phyloP scores from a whole-genome alignment of 2,113 vertebrate genomes.

The Cariama cristata region DNA sequence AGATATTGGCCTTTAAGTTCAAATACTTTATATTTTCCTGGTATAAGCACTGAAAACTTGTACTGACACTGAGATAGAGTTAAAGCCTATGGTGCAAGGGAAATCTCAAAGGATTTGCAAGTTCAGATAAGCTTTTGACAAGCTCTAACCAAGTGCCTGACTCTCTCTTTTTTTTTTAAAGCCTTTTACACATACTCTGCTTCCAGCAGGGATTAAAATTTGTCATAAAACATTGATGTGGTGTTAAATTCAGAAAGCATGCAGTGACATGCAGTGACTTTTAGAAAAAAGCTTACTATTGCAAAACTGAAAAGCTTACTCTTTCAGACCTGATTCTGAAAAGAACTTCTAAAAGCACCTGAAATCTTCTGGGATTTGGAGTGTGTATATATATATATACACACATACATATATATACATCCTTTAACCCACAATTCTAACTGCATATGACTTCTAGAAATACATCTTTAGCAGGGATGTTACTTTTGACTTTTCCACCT shows the following conservation, averaged over 20 bases:
- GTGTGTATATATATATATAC: fast-evolving
- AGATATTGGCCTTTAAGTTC: background rate
- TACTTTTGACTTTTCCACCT: background rate
- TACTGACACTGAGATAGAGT: background rate
- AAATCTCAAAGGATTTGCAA: conserved; percentile 38
- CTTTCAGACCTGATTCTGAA: background rate
- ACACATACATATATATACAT: fast-evolving
- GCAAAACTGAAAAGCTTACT: background rate
- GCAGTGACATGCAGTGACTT: background rate
- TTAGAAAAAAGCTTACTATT: background rate
- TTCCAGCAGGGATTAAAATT: conserved; percentile 32
- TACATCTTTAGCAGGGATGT: background rate
- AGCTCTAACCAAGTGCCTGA: conserved; percentile 15
- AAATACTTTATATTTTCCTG: background rate
- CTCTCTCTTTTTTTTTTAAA: background rate
- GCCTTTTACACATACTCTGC: background rate
- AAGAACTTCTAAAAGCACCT: conserved; percentile 6
- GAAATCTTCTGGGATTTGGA: background rate
- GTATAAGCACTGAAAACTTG: background rate
- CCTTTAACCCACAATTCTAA: background rate
- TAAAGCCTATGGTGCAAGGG: background rate
- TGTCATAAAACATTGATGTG: conserved; percentile 44
- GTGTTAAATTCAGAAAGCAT: conserved; percentile 27
- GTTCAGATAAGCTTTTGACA: conserved; percentile 61
- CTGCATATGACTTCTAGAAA: background rate